Conservation (phyloP, 2,888 invertebrate genomes). For the Drosophila heteroneura region DNA sequence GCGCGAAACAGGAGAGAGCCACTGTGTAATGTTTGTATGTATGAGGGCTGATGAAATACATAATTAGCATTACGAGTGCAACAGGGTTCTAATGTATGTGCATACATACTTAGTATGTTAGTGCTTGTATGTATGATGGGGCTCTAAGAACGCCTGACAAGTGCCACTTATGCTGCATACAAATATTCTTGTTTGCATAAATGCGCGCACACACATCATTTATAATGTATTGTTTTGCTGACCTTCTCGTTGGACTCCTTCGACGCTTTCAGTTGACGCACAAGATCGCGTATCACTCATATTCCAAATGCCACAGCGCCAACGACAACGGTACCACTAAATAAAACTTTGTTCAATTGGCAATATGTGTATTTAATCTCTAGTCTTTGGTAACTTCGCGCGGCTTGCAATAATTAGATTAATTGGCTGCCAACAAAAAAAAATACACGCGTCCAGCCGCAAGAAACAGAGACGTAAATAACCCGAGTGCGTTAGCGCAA, state of each 20-base stretch:
- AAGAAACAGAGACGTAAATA: slow-evolving; percentile 47
- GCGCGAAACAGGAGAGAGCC: slow-evolving; percentile 13
- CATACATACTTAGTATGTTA: not conserved
- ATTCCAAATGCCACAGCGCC: slow-evolving; percentile 51
- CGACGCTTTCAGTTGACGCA: slow-evolving; percentile 92
- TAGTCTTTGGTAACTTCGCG: slow-evolving; percentile 40
- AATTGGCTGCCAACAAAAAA: slow-evolving; percentile 30
- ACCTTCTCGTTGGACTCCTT: slow-evolving; percentile 93
- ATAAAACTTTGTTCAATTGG: slow-evolving; percentile 21
- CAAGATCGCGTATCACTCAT: slow-evolving; percentile 88
- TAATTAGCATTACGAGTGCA: slow-evolving; percentile 48
- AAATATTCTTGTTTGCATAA: slow-evolving; percentile 6
- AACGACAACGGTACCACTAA: slow-evolving; percentile 25
- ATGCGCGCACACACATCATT: slow-evolving; percentile 1
- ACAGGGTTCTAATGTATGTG: slow-evolving; percentile 32
- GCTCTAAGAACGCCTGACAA: not conserved
- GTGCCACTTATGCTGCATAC: slow-evolving; percentile 4
- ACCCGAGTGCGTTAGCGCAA: slow-evolving; percentile 20
- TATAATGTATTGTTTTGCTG: slow-evolving; percentile 40
- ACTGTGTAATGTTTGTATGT: slow-evolving; percentile 23
- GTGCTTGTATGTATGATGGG: not conserved
- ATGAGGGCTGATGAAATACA: slow-evolving; percentile 55
- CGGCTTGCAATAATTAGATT: slow-evolving; percentile 46
- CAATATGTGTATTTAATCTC: slow-evolving; percentile 10
- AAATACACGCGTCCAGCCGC: slow-evolving; percentile 57